These are phyloP conservation scores for Oxystoma pomonae DNA, from an alignment of 2,888 invertebrate species.

Conservation along the genomic window DNA sequence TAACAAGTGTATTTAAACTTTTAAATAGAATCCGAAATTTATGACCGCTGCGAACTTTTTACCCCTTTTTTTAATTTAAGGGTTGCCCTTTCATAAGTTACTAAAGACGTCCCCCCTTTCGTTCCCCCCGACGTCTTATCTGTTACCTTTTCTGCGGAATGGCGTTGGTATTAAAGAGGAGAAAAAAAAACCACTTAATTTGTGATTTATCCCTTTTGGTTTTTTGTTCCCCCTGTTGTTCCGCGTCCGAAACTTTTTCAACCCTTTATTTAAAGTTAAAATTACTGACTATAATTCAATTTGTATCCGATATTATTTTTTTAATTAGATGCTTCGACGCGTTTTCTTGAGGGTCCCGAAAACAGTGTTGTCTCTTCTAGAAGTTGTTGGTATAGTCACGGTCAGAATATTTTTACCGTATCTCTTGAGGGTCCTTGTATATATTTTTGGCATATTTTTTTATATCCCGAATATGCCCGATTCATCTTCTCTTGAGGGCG, in stretches of 20 bases:
- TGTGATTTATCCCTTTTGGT: constrained; percentile 41
- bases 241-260: constrained; percentile 25
- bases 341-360: too few relatives aligned
- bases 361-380: too few relatives aligned
- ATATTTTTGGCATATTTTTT: too few relatives aligned
- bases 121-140: background rate
- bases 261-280: constrained; percentile 46
- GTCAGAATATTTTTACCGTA: too few relatives aligned
- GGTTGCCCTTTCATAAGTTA: constrained; percentile 23
- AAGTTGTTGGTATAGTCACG: too few relatives aligned
- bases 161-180: background rate
- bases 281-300: constrained; percentile 48
- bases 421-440: too few relatives aligned
- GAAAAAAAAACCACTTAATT: constrained; percentile 40
- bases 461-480: too few relatives aligned
- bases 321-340: constrained; percentile 48
- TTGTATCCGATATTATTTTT: constrained; percentile 49
- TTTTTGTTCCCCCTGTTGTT: constrained; percentile 26
- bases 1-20: constrained; percentile 40
- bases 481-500: too few relatives aligned
- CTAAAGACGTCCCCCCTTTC: constrained; percentile 7
- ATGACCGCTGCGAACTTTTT: constrained; percentile 35
- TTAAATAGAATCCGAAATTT: constrained; percentile 40
- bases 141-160: constrained; percentile 5
- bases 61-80: constrained; percentile 36